phyloP scores from a whole-genome alignment of 2,888 invertebrate species.

The Tetranychus truncatus region DNA sequence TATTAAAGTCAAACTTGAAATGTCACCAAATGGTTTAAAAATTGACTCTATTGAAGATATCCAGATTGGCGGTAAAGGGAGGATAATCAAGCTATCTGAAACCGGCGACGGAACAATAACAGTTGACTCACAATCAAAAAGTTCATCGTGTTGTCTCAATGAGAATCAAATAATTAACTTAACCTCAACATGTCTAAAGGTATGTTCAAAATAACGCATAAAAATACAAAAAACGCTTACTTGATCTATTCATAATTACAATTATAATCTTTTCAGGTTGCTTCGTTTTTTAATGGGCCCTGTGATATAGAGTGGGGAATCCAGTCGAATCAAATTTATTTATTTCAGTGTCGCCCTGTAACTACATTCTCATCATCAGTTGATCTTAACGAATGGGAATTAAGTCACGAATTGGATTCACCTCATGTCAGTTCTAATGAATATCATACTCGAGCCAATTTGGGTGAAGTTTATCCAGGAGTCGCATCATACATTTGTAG shows the following conservation, averaged over 20 bases:
- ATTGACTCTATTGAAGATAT: constrained; percentile 7
- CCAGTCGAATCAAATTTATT: constrained; percentile 35
- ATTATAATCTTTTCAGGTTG: neutral
- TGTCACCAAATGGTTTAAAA: neutral
- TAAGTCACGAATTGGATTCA: constrained; percentile 54
- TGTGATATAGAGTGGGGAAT: constrained; percentile 66
- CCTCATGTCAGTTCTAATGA: constrained; percentile 19
- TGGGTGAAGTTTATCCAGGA: constrained; percentile 24
- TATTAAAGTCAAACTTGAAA: constrained; percentile 31
- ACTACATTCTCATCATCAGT: constrained; percentile 44
- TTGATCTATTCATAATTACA: neutral
- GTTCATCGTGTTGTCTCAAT: constrained; percentile 7
- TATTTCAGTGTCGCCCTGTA: constrained; percentile 59
- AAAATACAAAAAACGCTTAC: neutral
- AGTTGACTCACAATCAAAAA: neutral
- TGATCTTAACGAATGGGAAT: constrained; percentile 39
- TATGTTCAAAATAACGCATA: neutral
- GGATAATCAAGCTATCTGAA: constrained; percentile 6
- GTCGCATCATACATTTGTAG: constrained; percentile 17
- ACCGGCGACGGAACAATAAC: constrained; percentile 28
- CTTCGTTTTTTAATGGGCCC: neutral
- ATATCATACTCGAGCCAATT: constrained; percentile 24
- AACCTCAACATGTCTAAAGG: constrained; percentile 5
- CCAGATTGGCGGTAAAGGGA: constrained; percentile 15
- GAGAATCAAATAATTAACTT: neutral